These are phyloP conservation scores for Cosmia trapezina DNA, from an alignment of 2,888 invertebrate species.

Conservation along the genomic window DNA sequence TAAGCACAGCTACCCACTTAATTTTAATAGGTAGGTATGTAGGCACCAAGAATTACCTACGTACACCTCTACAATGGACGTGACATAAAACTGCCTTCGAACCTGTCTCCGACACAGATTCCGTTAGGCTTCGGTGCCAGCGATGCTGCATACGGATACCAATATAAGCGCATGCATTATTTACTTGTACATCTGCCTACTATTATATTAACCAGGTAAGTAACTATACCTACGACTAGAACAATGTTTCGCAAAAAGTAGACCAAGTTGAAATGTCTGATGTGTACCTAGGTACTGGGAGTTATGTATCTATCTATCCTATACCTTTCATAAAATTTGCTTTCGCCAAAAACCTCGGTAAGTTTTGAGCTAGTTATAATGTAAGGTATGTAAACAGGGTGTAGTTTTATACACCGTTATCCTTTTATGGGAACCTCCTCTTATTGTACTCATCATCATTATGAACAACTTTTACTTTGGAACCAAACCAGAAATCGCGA, in stretches of 20 bases:
- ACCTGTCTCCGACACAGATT: slow-evolving; percentile 74
- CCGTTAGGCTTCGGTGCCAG: slow-evolving; percentile 73
- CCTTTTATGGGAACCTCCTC: too few species aligned
- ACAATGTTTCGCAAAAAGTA: not conserved
- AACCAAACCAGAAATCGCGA: too few species aligned
- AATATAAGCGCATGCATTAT: slow-evolving; percentile 60
- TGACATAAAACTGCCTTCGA: slow-evolving; percentile 74
- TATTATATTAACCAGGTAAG: slow-evolving; percentile 33
- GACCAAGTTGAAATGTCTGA: not conserved
- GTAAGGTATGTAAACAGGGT: too few species aligned
- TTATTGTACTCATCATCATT: too few species aligned
- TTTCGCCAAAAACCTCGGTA: slow-evolving; percentile 8
- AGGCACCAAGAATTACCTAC: slow-evolving; percentile 59
- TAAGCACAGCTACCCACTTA: slow-evolving; percentile 49
- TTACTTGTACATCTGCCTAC: slow-evolving; percentile 42
- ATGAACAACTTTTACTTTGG: too few species aligned
- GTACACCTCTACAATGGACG: slow-evolving; percentile 66
- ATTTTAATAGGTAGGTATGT: slow-evolving; percentile 62
- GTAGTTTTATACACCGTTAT: too few species aligned
- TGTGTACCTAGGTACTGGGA: too few species aligned
- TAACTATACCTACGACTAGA: not conserved
- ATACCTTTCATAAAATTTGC: not conserved
- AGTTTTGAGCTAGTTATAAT: not conserved
- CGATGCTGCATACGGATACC: slow-evolving; percentile 61
- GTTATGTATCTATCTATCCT: not conserved